Base-by-base conservation (phyloP, 2,888 invertebrate species). In the Cataglyphis rosenhaueri region DNA sequence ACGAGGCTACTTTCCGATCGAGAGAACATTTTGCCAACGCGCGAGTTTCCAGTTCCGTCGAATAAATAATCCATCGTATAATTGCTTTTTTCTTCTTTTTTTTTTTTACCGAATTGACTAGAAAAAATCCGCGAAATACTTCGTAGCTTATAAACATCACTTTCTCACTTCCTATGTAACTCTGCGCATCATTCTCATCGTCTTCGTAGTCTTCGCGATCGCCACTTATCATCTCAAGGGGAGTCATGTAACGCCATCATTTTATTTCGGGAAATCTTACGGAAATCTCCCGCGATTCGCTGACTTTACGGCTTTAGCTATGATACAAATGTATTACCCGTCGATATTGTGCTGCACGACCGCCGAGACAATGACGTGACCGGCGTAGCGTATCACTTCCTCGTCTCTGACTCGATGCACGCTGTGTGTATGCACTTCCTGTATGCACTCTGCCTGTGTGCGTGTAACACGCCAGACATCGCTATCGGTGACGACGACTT, bases 291-390 rank as follows among this genome's bases (percentile, higher is more conserved):
- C 29, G 9, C 57, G 25, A 10, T 35, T 35, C 52, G 44, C 12
- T 21, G 38, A 38, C 62, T 75, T 73, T 74, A n/a, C 8, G 59
- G 62, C 62, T 25, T 85, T 74, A 73, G 62, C 65, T 65, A 61
- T 85, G 78, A 86, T 89, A 92, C 88, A 92, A 92, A 92, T 76
- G 89, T 86, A 84, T 87, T 92, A 91, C 91, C 92, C 91, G 92
- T 91, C 90, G 88, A 90, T 88, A 90, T 91, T 91, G 89, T 91
- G 91, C 91, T 86, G 90, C 87, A 86, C 89, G 85, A 92, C 88
- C 90, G 89, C 88, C 88, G 91, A 90, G 71, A 90, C 88, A 87
- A 90, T 86, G 85, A 88, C 81, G 84, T 73, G 48, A 75, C 76
- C 59, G 35, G 35, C 65, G 41, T 64, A 79, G 76, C 74, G 76